Percentiles rank a stretch among this genome's conserved stretches.
Evolutionary conservation across 37 sponge, comb jelly and placozoan species (phyloP).

Genomic region (Diacarnus erythraeanus): DNA sequence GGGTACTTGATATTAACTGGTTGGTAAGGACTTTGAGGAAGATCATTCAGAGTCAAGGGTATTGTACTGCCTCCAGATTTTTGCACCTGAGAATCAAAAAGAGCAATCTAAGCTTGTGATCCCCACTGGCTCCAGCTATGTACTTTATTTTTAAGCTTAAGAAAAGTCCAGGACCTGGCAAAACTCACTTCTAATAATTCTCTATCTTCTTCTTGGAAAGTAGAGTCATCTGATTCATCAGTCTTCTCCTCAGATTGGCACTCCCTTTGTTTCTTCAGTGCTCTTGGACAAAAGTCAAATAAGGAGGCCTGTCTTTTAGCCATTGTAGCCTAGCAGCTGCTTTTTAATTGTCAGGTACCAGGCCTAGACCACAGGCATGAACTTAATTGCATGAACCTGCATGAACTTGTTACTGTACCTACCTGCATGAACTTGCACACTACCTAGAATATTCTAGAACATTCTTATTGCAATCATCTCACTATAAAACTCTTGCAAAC

Average conservation of each 20-base stretch:
- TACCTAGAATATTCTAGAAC: no score
- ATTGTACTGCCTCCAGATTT: not conserved
- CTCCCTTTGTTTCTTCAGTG: not conserved
- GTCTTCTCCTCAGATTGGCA: not conserved
- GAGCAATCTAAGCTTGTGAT: no score
- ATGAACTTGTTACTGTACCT: no score
- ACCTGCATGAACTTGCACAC: no score
- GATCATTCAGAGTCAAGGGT: not conserved
- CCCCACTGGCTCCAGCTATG: not conserved
- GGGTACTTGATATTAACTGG: not conserved
- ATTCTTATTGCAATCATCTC: no score
- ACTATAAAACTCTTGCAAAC: no score
- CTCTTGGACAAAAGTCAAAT: not conserved
- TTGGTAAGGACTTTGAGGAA: not conserved
- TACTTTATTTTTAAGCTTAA: not conserved
- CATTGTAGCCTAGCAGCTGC: not conserved
- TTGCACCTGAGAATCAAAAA: not conserved
- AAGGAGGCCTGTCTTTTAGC: no score
- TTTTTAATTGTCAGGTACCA: not conserved
- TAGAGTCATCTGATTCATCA: not conserved
- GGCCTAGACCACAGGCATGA: not conserved
- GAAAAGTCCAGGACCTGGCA: not conserved
- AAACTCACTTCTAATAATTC: not conserved
- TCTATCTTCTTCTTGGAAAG: not conserved
- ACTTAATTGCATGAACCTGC: not conserved